Conservation (phyloP, 2,113 vertebrate genomes). For the Phylloscopus whistleri region DNA sequence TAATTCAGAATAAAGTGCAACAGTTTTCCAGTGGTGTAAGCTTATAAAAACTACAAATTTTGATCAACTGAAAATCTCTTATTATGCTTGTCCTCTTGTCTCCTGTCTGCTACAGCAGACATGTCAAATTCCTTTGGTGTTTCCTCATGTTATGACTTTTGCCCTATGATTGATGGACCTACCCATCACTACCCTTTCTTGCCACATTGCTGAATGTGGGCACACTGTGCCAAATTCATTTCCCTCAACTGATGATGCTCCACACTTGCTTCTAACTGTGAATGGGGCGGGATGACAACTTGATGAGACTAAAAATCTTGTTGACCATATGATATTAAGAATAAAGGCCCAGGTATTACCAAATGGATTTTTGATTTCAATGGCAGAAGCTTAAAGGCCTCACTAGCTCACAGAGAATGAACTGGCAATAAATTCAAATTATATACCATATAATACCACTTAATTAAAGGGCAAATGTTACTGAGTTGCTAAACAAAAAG, state of each 20-base stretch:
- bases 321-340: neutral
- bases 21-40: neutral
- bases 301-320: neutral
- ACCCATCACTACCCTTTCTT: neutral
- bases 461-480: neutral
- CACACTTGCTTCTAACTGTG: neutral
- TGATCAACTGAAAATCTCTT: neutral
- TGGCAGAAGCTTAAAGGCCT: neutral
- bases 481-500: neutral
- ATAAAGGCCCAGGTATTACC: neutral
- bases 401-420: neutral
- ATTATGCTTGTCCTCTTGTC: neutral
- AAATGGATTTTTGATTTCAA: neutral
- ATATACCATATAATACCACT: too few species aligned
- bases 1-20: neutral
- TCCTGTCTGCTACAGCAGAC: neutral
- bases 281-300: accelerated
- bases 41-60: neutral
- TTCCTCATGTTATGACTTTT: neutral
- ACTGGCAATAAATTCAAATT: neutral
- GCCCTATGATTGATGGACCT: neutral
- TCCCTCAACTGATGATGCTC: neutral
- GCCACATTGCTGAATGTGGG: neutral
- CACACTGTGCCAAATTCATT: neutral
- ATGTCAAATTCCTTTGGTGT: neutral